These are phyloP conservation scores for Gobius niger DNA, from an alignment of 2,113 vertebrate genomes.

Conservation along the genomic window DNA sequence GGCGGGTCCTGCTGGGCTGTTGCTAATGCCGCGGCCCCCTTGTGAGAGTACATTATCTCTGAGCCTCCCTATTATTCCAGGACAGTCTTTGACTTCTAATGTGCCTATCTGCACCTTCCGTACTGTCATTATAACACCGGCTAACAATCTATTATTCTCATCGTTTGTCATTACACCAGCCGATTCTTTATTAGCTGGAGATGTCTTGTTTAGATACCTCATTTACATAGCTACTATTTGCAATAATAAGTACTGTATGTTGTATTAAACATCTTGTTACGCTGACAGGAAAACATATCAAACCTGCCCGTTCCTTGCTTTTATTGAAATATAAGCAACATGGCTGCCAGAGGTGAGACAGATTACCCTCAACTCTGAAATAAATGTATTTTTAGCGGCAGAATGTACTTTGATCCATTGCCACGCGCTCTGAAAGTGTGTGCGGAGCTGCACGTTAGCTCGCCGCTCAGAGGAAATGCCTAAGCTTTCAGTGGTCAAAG, in stretches of 20 bases:
- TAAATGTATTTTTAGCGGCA: constrained; percentile 50
- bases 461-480: constrained; percentile 52
- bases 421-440: constrained; percentile 12
- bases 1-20: constrained; percentile 70
- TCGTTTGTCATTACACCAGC: constrained; percentile 57
- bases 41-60: constrained; percentile 76
- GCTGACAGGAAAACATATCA: constrained; percentile 27
- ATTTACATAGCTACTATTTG: constrained; percentile 43
- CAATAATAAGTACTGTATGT: constrained; percentile 12
- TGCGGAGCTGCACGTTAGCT: constrained; percentile 54
- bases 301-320: constrained; percentile 24
- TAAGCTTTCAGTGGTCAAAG: constrained; percentile 30
- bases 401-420: constrained; percentile 43
- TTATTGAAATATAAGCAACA: constrained; percentile 38
- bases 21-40: constrained; percentile 75
- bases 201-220: constrained; percentile 53
- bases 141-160: constrained; percentile 70
- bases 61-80: constrained; percentile 72
- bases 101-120: constrained; percentile 69
- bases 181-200: constrained; percentile 58
- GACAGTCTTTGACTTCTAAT: constrained; percentile 77
- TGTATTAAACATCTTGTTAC: constrained; percentile 4
- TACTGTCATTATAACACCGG: constrained; percentile 58
- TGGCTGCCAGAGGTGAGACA: constrained; percentile 27
- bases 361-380: constrained; percentile 40